Evolutionary conservation across 2,888 invertebrate genomes (phyloP).

Genomic region (Polyommatus iphigenia): DNA sequence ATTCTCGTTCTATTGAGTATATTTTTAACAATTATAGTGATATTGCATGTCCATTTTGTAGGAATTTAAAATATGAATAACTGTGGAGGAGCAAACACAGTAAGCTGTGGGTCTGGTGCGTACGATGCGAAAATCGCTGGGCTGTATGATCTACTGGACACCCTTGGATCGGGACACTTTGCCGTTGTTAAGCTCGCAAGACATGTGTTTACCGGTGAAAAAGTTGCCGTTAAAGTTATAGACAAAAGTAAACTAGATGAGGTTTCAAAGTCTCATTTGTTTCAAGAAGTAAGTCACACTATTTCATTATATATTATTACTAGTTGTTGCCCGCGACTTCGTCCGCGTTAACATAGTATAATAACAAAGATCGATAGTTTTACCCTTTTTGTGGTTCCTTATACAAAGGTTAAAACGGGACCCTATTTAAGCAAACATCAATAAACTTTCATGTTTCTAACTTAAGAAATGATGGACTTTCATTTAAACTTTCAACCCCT

Average conservation of each 20-base stretch:
- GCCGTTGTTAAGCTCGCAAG: conserved; percentile 98
- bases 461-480: too few relatives aligned
- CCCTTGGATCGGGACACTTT: conserved; percentile 98
- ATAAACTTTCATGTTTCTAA: too few relatives aligned
- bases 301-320: too few relatives aligned
- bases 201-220: conserved; percentile 99
- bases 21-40: not conserved
- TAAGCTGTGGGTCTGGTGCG: conserved; percentile 68
- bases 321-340: too few relatives aligned
- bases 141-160: conserved; percentile 97
- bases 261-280: conserved; percentile 96
- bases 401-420: too few relatives aligned
- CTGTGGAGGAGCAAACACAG: conserved; percentile 56
- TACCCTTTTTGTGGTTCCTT: too few relatives aligned
- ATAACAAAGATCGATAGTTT: too few relatives aligned
- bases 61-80: conserved; percentile 58
- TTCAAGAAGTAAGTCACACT: conserved; percentile 88
- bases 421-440: too few relatives aligned
- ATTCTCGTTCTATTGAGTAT: not conserved
- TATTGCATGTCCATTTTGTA: conserved; percentile 6
- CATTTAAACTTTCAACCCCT: too few relatives aligned
- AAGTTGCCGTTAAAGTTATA: conserved; percentile 98
- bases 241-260: conserved; percentile 99
- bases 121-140: conserved; percentile 96
- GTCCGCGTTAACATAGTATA: too few relatives aligned